Evolutionary conservation across 92 coral and sea anemone genomes (phyloP), one percentile per base, ranked within the genome.

Genomic region (Metridium senile): DNA sequence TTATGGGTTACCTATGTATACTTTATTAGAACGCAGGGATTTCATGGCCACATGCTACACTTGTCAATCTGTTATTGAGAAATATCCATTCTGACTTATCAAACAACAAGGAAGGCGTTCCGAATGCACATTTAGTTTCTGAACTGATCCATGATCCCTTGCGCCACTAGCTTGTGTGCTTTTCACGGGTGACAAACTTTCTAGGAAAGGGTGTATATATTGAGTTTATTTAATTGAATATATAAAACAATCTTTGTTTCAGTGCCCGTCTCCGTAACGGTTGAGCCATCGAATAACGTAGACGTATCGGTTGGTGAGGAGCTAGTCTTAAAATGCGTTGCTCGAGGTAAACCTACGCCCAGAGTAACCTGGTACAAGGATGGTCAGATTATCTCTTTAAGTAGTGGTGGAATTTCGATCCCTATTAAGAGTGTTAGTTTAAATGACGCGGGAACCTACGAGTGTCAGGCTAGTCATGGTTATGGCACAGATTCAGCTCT

Each of bases 331-430:
- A 61, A 79, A 52, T 96, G 99, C 28, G 56, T 2, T 11, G 71
- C 76, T 52, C 78, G 76, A 74, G 99, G 99, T 0, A 88, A n/a
- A 58, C 99, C 99, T 25, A 72, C 75, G 65, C 99, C 99, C 0
- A 72, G 57, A 9, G 93, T 82, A 22, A 69, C 79, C 66, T 96
- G 99, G 99, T 92, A 79, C 81, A 96, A 92, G 34, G 86, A 86
- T 31, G 78, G 85, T 11, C 57, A 16, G 6, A 18, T 87, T 0
- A 39, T 74, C 4, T 64, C 81, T 16, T 51, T 39, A 31, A 74
- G 65, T 22, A 74, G 59, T n/a, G 71, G 34, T 0, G 71, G 89
- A 16, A 73, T 80, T 21, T 17, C 81, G 1, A 67, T 70, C 1
- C 33, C 61, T 9, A 89, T 94, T 43, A 66, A 67, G 33, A 70